phyloP scores from a whole-genome alignment of 1,140 invertebrate species.

The Drosophila pandora region DNA sequence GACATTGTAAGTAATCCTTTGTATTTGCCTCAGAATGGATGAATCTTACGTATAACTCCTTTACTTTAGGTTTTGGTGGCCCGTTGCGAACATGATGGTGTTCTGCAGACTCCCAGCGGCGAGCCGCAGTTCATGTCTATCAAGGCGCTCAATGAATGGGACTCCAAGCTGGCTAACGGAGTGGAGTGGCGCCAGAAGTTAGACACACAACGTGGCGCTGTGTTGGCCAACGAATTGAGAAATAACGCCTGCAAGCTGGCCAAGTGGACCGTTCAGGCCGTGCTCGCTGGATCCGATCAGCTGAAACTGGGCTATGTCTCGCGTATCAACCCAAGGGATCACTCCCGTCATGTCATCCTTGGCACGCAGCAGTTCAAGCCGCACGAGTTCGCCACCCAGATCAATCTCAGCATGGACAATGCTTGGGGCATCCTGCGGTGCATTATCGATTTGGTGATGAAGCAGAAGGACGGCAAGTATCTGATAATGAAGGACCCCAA shows the following conservation, averaged over 20 bases:
- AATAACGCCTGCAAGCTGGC: conserved; percentile 99
- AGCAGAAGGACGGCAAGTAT: conserved; percentile 98
- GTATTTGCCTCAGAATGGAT: no score
- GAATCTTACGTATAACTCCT: background rate
- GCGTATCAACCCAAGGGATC: conserved; percentile 95
- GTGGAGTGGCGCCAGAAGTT: conserved; percentile 99
- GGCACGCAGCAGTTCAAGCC: conserved; percentile 99
- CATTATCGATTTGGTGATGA: conserved; percentile 99
- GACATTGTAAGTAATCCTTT: conserved; percentile 88
- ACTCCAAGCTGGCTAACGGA: conserved; percentile 96
- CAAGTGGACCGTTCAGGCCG: conserved; percentile 99
- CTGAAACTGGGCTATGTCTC: conserved; percentile 99
- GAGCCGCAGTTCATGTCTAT: conserved; percentile 98
- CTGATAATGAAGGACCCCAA: conserved; percentile 99
- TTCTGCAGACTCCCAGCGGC: conserved; percentile 94
- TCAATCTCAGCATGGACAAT: conserved; percentile 99
- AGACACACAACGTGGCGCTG: conserved; percentile 98
- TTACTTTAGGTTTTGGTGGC: conserved; percentile 88
- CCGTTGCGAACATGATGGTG: conserved; percentile 98
- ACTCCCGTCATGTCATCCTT: conserved; percentile 98
- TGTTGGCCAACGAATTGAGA: conserved; percentile 98
- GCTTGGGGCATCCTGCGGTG: conserved; percentile 99
- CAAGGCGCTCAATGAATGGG: conserved; percentile 99
- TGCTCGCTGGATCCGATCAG: conserved; percentile 98
- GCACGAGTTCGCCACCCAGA: conserved; percentile 98